phyloP scores from a whole-genome alignment of 2,113 vertebrate species.

The Turnix velox region DNA sequence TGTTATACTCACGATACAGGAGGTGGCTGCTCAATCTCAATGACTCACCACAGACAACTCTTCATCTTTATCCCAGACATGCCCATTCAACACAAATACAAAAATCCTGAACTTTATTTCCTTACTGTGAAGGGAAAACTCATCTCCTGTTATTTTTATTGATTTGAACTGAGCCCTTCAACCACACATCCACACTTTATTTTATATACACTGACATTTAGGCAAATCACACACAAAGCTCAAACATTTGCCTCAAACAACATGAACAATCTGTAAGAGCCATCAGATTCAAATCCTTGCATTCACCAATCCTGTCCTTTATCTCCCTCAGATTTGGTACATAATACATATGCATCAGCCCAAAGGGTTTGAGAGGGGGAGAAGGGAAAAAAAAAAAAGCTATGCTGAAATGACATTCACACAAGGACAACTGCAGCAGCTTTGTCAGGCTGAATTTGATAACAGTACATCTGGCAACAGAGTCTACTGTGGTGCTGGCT shows the following conservation, averaged over 20 bases:
- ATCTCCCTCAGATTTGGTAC: slow-evolving; percentile 21
- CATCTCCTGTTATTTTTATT: not conserved
- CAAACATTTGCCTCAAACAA: not conserved
- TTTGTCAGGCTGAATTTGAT: slow-evolving; percentile 31
- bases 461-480: not conserved
- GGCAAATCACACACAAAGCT: not conserved
- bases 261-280: not conserved
- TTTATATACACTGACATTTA: not conserved
- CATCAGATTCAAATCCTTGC: not conserved
- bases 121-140: not conserved
- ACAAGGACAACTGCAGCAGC: slow-evolving; percentile 46
- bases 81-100: not conserved
- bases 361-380: not conserved
- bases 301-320: not conserved
- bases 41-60: not conserved
- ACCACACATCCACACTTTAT: not conserved
- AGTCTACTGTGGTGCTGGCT: not conserved
- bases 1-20: not conserved
- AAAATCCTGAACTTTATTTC: not conserved
- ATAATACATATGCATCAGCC: slow-evolving; percentile 41
- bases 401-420: slow-evolving; percentile 40
- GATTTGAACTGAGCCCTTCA: not conserved
- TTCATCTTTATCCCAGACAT: not conserved
- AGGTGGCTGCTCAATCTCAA: not conserved
- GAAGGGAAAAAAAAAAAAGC: too few relatives aligned